Conservation (phyloP, 2,113 vertebrate genomes). For the Natator depressus region DNA sequence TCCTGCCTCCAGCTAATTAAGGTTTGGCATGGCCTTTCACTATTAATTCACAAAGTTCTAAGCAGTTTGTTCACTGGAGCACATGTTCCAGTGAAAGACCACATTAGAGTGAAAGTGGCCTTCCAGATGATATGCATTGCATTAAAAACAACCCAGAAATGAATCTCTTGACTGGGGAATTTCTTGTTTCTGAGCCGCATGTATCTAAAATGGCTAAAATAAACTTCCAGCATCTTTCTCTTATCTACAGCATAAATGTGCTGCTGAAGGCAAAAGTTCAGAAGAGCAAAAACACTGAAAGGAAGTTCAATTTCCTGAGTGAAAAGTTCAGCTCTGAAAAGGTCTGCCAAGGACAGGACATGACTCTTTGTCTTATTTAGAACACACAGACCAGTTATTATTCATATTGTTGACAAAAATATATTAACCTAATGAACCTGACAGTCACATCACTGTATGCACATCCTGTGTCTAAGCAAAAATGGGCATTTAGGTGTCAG, state of each 20-base stretch:
- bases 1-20: not conserved
- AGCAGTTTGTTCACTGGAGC: not conserved
- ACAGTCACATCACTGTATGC: not conserved
- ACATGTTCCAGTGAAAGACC: not conserved
- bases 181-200: not conserved
- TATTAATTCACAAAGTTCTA: not conserved
- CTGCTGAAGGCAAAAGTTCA: not conserved
- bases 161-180: not conserved
- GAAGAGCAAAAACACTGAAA: not conserved
- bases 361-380: not conserved
- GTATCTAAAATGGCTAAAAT: not conserved
- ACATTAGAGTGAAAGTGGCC: not conserved
- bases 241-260: not conserved
- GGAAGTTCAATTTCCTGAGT: not conserved
- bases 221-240: not conserved
- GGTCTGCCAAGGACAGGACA: fast-evolving
- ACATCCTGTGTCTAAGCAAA: not conserved
- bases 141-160: not conserved
- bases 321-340: not conserved
- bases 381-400: not conserved
- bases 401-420: not conserved
- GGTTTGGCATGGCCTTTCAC: not conserved
- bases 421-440: not conserved
- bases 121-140: not conserved
- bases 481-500: not conserved